Evolutionary conservation across 2,113 vertebrate genomes (phyloP).

Genomic region (Gallinago media): DNA sequence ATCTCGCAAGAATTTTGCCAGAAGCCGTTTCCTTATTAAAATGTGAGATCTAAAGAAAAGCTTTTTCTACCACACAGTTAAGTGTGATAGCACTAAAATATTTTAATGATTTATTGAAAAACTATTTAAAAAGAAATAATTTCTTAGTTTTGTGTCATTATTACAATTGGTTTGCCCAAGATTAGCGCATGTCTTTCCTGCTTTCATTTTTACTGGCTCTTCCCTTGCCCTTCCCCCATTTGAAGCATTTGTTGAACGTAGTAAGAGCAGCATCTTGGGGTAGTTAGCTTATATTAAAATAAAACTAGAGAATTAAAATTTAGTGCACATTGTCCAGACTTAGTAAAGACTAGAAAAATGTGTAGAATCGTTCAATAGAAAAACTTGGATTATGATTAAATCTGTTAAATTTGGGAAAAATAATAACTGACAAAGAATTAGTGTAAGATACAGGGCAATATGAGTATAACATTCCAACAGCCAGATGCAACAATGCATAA

Average conservation of each 20-base stretch:
- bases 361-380: background rate
- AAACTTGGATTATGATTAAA: background rate
- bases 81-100: conserved; percentile 54
- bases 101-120: conserved; percentile 3
- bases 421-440: background rate
- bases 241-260: background rate
- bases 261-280: background rate
- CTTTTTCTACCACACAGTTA: conserved; percentile 13
- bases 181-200: conserved; percentile 20
- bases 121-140: background rate
- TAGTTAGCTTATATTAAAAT: background rate
- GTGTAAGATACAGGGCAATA: background rate
- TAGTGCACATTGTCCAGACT: background rate
- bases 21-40: background rate
- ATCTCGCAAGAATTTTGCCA: conserved; percentile 40
- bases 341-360: background rate
- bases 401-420: background rate
- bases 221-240: background rate
- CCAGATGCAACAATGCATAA: background rate
- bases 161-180: conserved; percentile 27
- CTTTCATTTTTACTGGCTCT: conserved; percentile 14
- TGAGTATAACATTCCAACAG: background rate
- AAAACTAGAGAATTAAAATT: background rate
- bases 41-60: conserved; percentile 33
- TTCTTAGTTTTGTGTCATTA: conserved; percentile 18